Evolutionary conservation across 2,797 vertebrate species (phyloP), one percentile per base, ranked within the genome.

Genomic region (Argentina silus): DNA sequence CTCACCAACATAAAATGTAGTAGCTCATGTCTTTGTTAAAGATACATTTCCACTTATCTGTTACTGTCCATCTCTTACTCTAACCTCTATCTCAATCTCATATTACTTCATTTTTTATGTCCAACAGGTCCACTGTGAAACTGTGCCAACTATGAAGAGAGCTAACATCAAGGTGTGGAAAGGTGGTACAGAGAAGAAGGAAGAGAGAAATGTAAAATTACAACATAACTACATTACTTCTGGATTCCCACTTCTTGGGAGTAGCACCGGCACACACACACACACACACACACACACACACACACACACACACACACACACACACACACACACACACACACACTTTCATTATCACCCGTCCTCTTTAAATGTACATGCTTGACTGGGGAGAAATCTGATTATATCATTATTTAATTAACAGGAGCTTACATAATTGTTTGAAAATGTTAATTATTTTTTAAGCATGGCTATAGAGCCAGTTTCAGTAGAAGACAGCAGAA

Each of bases 161-260:
- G 27, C 75, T 88, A 81, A 89, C 75, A 81, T 89, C 85, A 92
- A 74, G 70, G 77, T 55, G 76, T 83, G 78, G 77, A 85, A 87
- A 89, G 85, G 84, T 66, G 81, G 80, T 79, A 56, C 76, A 78
- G 59, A 62, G 78, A 75, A 74, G 75, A 4, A 74, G 76, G 47
- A 55, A 75, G 72, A 75, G 51, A 74, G 77, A 45, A 51, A 75
- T 80, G 82, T 86, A 80, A 67, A 87, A 85, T 88, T 85, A 87
- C 80, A 78, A 73, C 71, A 71, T 69, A 63, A 67, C 83, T 36
- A 36, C 27, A 81, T 53, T 77, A 79, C 75, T 80, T 87, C 74
- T 81, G 86, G 78, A 76, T 27, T 75, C 78, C 81, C 68, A 47
- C 82, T 83, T 84, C 87, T 78, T 81, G 83, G 85, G 79, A 87